Conservation (phyloP, 2,113 vertebrate genomes). For the Oreotrochilus melanogaster region DNA sequence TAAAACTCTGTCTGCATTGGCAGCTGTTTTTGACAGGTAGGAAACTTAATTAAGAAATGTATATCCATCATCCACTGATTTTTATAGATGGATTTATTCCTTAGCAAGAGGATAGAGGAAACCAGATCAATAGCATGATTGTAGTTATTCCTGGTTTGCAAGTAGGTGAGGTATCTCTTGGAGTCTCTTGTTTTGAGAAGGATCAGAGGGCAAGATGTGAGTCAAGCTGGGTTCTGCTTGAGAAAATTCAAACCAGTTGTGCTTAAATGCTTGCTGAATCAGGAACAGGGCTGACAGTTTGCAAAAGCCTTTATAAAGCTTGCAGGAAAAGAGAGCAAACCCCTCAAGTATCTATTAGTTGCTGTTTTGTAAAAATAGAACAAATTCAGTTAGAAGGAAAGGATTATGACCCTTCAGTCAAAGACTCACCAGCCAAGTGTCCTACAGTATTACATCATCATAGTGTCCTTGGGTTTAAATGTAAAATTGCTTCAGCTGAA, state of each 20-base stretch:
- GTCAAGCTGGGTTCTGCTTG: not conserved
- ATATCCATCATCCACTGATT: not conserved
- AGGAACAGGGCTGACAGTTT: not conserved
- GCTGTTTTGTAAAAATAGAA: not conserved
- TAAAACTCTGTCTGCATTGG: not conserved
- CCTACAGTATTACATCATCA: not conserved
- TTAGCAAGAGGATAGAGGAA: not conserved
- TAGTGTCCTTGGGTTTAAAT: not conserved
- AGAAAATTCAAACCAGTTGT: not conserved
- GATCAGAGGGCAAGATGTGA: not conserved
- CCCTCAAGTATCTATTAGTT: not conserved
- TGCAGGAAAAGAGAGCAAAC: not conserved
- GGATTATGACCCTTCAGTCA: not conserved
- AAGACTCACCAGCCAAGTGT: not conserved
- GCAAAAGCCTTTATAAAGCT: not conserved
- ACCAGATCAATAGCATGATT: not conserved
- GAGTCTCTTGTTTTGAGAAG: rapidly evolving
- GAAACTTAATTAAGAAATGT: not conserved
- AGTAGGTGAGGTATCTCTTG: not conserved
- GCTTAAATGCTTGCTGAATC: not conserved
- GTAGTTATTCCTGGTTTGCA: not conserved
- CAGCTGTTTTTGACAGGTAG: slow-evolving; percentile 19
- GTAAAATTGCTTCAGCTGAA: not conserved
- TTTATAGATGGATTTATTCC: not conserved
- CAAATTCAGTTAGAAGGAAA: not conserved